Percentiles rank a stretch among this genome's conserved stretches.
phyloP scores from a whole-genome alignment of 2,113 vertebrate species.

The Zapus hudsonius region DNA sequence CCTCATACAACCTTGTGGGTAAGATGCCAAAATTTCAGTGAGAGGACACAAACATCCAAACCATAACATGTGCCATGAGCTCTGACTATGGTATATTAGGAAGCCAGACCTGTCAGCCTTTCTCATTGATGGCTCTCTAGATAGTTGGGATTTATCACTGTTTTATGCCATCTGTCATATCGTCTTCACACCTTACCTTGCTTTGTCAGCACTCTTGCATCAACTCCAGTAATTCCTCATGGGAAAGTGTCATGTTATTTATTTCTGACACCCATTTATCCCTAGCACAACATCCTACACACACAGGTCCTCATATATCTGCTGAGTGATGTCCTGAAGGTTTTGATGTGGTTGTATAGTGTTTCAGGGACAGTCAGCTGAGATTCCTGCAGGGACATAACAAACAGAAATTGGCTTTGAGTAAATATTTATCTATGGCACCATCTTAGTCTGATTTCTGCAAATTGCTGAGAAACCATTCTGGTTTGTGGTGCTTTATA shows the following conservation, averaged over 20 bases:
- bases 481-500: constrained; percentile 44
- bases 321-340: background rate
- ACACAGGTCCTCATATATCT: background rate
- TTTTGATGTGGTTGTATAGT: background rate
- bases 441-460: background rate
- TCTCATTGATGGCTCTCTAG: background rate
- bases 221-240: background rate
- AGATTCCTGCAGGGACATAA: background rate
- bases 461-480: background rate
- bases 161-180: background rate
- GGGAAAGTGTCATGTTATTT: background rate
- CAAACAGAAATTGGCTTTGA: background rate
- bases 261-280: background rate
- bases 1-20: background rate
- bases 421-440: background rate
- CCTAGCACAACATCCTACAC: background rate
- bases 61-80: background rate
- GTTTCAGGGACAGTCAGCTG: background rate
- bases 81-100: background rate
- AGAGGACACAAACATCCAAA: no score
- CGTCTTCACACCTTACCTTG: background rate
- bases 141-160: background rate
- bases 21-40: no score
- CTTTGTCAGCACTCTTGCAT: background rate
- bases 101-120: rapidly evolving